Evolutionary conservation across 1,140 invertebrate species (phyloP), one percentile per base, ranked within the genome.

Genomic region (Heliconius nattereri): DNA sequence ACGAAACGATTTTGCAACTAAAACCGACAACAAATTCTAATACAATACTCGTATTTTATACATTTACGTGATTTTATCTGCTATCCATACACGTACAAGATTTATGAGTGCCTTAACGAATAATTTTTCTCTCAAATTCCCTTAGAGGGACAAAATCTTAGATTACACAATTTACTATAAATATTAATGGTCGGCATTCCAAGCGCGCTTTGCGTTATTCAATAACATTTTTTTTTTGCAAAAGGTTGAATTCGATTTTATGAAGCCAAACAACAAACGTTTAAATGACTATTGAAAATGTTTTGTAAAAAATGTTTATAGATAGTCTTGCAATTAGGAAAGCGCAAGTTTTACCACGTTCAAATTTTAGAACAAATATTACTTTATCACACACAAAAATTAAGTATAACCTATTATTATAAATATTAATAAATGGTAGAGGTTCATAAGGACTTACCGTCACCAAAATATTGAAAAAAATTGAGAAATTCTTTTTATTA

Each of bases 81-180:
- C 75, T 76, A 37, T 76, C 75, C 75, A 76, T 76, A 76, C 75
- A 76, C 60, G 75, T 49, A 45, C 23, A 32, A 76, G 75, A 76
- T 76, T 76, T 76, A 76, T 76, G 75, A 76, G 57, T 45, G 60
- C 75, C 29, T 60, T 70, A 71, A 76, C 75, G 75, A 76, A 76
- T 80, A 71, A 80, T 76, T 75, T 75, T 80, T 80, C 78, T 66
- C 45, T 72, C 78, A 54, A 75, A 71, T 76, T 76, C 75, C 75
- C 75, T 76, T 45, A 76, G 60, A 37, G 37, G 60, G 40, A 80
- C 40, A 80, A 80, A 80, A 80, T 75, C 78, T 75, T 70, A 52
- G 73, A 75, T 71, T 66, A 76, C 66, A 79, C 73, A 79, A 79
- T 71, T 71, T 75, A 70, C 74, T 37, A 76, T 80, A 54, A 72